Evolutionary conservation across 2,113 vertebrate species (phyloP).

Genomic region (Mungos mungo): DNA sequence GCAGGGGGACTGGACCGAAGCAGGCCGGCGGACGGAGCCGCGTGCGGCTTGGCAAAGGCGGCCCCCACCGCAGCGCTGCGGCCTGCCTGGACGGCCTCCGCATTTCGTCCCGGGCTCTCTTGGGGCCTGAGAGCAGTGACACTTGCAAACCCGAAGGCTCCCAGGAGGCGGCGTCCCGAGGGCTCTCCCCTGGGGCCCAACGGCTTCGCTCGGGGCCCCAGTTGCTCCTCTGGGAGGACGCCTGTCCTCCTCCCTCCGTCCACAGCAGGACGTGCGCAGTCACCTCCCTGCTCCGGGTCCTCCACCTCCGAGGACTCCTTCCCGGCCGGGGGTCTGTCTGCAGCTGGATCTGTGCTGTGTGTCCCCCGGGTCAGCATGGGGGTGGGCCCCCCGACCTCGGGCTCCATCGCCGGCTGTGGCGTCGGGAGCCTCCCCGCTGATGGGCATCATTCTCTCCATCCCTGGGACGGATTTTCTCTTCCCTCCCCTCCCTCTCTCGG

Average conservation of each 20-base stretch:
- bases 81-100: rapidly evolving
- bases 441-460: rapidly evolving
- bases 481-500: neutral
- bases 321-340: neutral
- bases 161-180: rapidly evolving
- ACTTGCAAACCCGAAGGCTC: neutral
- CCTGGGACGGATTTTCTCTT: rapidly evolving
- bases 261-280: neutral
- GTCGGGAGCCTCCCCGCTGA: neutral
- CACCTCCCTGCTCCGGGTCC: neutral
- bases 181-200: too few relatives aligned
- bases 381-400: neutral
- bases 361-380: too few relatives aligned
- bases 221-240: neutral
- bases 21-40: neutral
- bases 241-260: neutral
- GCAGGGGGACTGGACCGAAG: neutral
- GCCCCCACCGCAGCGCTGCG: neutral
- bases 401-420: neutral
- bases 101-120: neutral
- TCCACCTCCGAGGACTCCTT: rapidly evolving
- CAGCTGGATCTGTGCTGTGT: rapidly evolving
- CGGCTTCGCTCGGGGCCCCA: too few relatives aligned
- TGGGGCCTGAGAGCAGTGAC: neutral
- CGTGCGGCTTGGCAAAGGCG: neutral